phyloP scores from a whole-genome alignment of 1,140 invertebrate species.

The Latrodectus geometricus region DNA sequence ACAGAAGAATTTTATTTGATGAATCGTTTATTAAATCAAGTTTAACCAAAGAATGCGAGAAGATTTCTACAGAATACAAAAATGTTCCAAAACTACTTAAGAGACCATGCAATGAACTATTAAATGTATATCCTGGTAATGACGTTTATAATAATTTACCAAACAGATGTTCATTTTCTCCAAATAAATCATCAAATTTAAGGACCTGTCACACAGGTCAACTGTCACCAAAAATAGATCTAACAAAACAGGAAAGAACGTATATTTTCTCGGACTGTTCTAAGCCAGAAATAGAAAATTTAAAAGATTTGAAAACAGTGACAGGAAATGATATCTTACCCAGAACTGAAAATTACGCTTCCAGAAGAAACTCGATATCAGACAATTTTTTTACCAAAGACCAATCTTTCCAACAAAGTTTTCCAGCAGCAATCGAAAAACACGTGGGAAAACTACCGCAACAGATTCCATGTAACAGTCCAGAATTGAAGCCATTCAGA shows the following conservation, averaged over 20 bases:
- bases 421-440: not conserved
- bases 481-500: not conserved
- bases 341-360: not conserved
- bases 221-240: not conserved
- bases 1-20: not conserved
- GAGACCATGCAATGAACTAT: too few species aligned
- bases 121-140: too few species aligned
- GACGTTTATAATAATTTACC: too few species aligned
- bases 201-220: not conserved
- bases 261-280: not conserved
- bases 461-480: not conserved
- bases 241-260: not conserved
- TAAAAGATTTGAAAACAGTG: too few species aligned
- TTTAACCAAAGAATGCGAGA: not conserved
- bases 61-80: not conserved
- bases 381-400: not conserved
- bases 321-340: not conserved
- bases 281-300: not conserved
- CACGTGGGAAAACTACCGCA: not conserved
- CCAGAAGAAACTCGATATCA: not conserved
- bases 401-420: not conserved
- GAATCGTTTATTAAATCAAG: not conserved
- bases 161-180: not conserved
- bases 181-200: not conserved
- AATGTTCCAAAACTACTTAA: not conserved